Evolutionary conservation across 2,888 invertebrate species (phyloP).

Genomic region (Chromoteleia sp.): DNA sequence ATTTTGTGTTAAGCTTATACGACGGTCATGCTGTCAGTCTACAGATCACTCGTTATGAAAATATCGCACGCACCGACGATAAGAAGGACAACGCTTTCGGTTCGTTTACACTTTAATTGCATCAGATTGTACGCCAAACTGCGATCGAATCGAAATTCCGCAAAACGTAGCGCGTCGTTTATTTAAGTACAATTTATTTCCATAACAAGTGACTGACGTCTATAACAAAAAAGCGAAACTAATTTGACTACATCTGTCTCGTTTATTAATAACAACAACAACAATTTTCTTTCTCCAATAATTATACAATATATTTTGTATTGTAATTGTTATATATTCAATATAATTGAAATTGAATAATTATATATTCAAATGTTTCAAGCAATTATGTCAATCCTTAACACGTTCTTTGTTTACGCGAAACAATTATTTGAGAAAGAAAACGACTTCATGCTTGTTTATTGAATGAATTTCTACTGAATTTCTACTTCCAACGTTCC

Average conservation of each 20-base stretch:
- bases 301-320: too few species aligned
- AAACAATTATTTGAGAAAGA: slow-evolving; percentile 48
- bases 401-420: too few species aligned
- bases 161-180: not conserved
- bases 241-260: slow-evolving; percentile 30
- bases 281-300: slow-evolving; percentile 29
- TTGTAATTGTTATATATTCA: too few species aligned
- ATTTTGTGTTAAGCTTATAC: slow-evolving; percentile 47
- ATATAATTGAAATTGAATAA: too few species aligned
- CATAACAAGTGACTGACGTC: slow-evolving; percentile 47
- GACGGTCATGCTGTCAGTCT: slow-evolving; percentile 61
- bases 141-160: not conserved
- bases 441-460: slow-evolving; percentile 32
- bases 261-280: slow-evolving; percentile 28
- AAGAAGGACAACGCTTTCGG: slow-evolving; percentile 2
- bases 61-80: slow-evolving; percentile 2
- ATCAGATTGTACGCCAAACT: slow-evolving; percentile 7
- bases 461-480: slow-evolving; percentile 33
- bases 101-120: not conserved
- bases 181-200: slow-evolving; percentile 23
- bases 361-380: not conserved
- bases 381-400: too few species aligned
- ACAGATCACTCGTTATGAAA: slow-evolving; percentile 52
- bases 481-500: slow-evolving; percentile 22
- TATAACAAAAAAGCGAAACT: slow-evolving; percentile 46